A percentile compares a stretch with the other conserved stretches of the same genome.
Evolutionary conservation across 2,888 invertebrate genomes (phyloP).

Genomic region (Acheta domesticus): DNA sequence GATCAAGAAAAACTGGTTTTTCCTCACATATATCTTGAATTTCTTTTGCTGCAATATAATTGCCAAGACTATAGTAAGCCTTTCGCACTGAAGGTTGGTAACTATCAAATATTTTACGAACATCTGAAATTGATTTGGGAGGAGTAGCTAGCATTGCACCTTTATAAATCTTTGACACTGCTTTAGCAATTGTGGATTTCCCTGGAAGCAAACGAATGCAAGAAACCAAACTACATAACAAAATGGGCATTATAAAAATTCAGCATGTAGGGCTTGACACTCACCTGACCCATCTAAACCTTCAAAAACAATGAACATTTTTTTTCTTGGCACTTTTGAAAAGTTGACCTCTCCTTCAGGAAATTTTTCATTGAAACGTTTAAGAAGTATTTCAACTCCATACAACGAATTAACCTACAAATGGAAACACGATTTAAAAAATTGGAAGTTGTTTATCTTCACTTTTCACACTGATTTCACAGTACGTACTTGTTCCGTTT

Average conservation of each 20-base stretch:
- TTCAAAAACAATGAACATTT: constrained; percentile 50
- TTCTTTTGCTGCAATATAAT: constrained; percentile 50
- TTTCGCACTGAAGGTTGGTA: constrained; percentile 43
- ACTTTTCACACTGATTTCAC: constrained; percentile 29
- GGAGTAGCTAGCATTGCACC: constrained; percentile 46
- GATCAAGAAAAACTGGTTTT: constrained; percentile 49
- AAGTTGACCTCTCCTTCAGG: constrained; percentile 31
- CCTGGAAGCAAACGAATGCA: constrained; percentile 41
- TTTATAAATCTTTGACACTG: constrained; percentile 44
- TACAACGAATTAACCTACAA: not conserved
- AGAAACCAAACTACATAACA: not conserved
- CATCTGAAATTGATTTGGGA: constrained; percentile 44
- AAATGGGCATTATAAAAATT: not conserved
- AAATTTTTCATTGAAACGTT: constrained; percentile 41
- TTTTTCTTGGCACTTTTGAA: constrained; percentile 38
- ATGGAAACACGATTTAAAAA: not conserved
- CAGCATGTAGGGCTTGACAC: not conserved
- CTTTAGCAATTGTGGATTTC: constrained; percentile 47
- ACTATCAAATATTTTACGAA: constrained; percentile 46
- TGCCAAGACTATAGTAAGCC: constrained; percentile 50
- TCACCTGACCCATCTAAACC: constrained; percentile 52
- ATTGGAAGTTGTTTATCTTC: no score
- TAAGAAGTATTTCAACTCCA: constrained; percentile 42
- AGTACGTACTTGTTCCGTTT: constrained; percentile 31
- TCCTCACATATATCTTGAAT: constrained; percentile 42